Evolutionary conservation across 2,113 vertebrate genomes (phyloP), one percentile per base, ranked within the genome.

Genomic region (Leiothrix lutea): DNA sequence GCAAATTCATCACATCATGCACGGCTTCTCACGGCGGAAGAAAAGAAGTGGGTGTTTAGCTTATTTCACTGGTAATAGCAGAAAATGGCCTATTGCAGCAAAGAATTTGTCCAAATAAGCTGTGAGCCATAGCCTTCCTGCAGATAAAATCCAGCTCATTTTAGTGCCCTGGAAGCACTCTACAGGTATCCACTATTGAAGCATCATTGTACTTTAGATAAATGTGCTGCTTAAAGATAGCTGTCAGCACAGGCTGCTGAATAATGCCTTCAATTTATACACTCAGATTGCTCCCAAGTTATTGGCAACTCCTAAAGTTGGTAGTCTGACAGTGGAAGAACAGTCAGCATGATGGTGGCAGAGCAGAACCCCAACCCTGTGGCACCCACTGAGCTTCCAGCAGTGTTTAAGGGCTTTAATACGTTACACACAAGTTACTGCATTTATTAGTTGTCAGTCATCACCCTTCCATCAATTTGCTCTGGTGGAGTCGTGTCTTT

Each of bases 21-120:
- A 28, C 75, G 64, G 81, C 48, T 83, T 78, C 82, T 81, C 38
- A 13, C 45, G 23, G 24, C 11, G 12, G 81, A 53, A 94, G 56
- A 74, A 67, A 77, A 86, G 57, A 12, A 72, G 47, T 33, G 12
- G 64, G 56, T 15, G 65, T 83, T 90, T 83, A 77, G 79, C 80
- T 92, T 64, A 69, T 88, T 90, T 80, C 80, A 29, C 75, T 20
- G 33, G 50, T 73, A 93, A 95, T 58, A 88, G 67, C 67, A 90
- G 82, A 92, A 95, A 96, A 93, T 80, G 56, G 56, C 38, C 44
- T 78, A 74, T 58, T 88, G 60, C 93, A 84, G 69, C 24, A 80
- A 77, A 84, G 56, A 84, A 83, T 51, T 80, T 80, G n/a, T 88
- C 90, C 75, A 94, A 96, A 92, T 92, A 80, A 94, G 81, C 93